These are phyloP conservation scores for Hippolais icterina DNA, from an alignment of 2,113 vertebrate species.

Conservation along the genomic window DNA sequence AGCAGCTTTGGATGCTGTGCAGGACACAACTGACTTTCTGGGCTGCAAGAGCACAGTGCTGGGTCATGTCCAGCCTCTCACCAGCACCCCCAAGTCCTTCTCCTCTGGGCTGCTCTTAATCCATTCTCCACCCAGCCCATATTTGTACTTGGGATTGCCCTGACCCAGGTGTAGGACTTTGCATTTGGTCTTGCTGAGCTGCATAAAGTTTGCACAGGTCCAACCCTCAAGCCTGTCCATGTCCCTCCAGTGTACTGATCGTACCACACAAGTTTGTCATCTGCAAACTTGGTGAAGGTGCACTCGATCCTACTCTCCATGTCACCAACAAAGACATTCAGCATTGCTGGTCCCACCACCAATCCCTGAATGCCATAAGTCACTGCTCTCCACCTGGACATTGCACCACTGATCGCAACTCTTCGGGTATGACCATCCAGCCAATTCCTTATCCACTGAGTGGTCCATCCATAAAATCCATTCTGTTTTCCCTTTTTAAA, in stretches of 20 bases:
- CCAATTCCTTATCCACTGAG: not conserved
- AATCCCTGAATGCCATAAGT: not conserved
- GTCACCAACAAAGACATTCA: fast-evolving
- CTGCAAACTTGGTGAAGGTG: not conserved
- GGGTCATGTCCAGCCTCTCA: not conserved
- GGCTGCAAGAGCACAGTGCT: not conserved
- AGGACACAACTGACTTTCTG: not conserved
- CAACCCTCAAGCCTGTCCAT: not conserved
- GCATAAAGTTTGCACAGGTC: not conserved
- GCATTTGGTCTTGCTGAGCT: not conserved
- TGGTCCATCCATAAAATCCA: not conserved
- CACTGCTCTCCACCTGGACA: not conserved
- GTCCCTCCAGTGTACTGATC: fast-evolving
- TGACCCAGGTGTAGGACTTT: too few species aligned
- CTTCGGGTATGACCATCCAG: not conserved
- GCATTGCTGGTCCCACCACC: not conserved
- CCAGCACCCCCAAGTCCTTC: not conserved
- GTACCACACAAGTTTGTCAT: not conserved
- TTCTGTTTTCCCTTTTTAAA: not conserved
- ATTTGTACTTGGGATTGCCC: not conserved
- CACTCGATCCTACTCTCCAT: fast-evolving
- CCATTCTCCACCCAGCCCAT: not conserved
- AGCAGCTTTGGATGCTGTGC: not conserved
- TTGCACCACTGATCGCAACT: fast-evolving
- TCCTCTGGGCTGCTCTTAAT: not conserved